phyloP scores from a whole-genome alignment of 2,113 vertebrate species.

The Labeo catla region DNA sequence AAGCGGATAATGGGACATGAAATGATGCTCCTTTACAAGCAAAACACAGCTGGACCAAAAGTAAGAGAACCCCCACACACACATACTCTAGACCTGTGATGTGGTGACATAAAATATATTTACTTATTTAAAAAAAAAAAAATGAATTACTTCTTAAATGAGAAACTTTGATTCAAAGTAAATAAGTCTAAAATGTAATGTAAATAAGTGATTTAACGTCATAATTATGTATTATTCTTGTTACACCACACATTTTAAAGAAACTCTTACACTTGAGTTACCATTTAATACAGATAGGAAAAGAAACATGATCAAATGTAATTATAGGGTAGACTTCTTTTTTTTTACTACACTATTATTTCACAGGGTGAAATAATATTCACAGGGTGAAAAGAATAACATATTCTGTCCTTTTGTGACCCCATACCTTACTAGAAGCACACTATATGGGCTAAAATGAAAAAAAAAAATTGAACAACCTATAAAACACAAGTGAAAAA shows the following conservation, averaged over 20 bases:
- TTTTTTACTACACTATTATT: too few relatives aligned
- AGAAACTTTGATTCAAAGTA: not conserved
- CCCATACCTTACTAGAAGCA: not conserved
- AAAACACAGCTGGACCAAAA: constrained; percentile 47
- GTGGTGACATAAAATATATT: not conserved
- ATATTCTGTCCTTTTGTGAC: not conserved
- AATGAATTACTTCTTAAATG: not conserved
- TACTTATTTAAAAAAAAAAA: too few relatives aligned
- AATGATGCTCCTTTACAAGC: constrained; percentile 57
- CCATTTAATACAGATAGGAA: not conserved
- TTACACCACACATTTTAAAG: not conserved
- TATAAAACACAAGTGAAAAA: not conserved
- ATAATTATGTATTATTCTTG: too few relatives aligned
- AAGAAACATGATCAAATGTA: not conserved
- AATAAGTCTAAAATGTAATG: not conserved
- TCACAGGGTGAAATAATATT: too few relatives aligned
- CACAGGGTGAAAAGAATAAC: too few relatives aligned
- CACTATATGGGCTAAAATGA: not conserved
- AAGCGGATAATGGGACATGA: constrained; percentile 45
- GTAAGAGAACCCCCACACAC: constrained; percentile 1
- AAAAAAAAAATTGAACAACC: not conserved
- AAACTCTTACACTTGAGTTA: not conserved
- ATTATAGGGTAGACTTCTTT: not conserved
- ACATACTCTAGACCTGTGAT: not conserved
- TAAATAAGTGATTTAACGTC: not conserved